phyloP scores from a whole-genome alignment of 2,797 vertebrate genomes.

The Enteromius radiatus region DNA sequence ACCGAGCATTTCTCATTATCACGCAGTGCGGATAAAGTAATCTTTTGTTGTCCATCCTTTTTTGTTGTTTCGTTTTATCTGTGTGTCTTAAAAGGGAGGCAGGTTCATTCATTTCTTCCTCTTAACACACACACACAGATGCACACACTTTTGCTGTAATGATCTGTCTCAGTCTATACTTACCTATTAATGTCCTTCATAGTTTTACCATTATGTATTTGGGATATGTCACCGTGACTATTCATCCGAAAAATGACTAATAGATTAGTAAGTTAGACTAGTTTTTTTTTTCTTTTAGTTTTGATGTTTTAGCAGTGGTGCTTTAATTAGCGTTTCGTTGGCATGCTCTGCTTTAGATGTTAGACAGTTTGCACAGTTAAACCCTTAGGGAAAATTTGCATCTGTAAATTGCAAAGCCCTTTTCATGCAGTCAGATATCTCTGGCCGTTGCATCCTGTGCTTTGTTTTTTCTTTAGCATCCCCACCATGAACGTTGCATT shows the following conservation, averaged over 20 bases:
- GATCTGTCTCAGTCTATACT: not conserved
- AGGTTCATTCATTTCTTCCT: slow-evolving; percentile 22
- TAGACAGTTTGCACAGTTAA: slow-evolving; percentile 23
- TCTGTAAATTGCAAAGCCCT: not conserved
- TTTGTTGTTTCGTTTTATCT: slow-evolving; percentile 37
- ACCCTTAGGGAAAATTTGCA: slow-evolving; percentile 16
- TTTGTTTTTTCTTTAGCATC: not conserved
- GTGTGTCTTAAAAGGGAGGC: slow-evolving; percentile 40
- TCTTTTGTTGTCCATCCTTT: slow-evolving; percentile 20
- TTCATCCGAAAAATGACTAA: not conserved
- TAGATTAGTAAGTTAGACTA: not conserved
- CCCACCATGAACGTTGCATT: not conserved
- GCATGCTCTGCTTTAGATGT: not conserved
- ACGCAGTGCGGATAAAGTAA: slow-evolving; percentile 12
- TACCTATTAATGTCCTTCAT: not conserved
- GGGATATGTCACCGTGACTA: not conserved
- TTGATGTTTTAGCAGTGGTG: not conserved
- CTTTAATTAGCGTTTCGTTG: not conserved
- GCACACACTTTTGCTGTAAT: slow-evolving; percentile 9
- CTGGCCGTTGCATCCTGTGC: not conserved
- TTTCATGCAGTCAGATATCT: not conserved
- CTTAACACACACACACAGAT: not conserved
- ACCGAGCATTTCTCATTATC: slow-evolving; percentile 35
- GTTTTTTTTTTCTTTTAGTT: not conserved
- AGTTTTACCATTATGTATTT: not conserved